Conservation (phyloP, 2,113 vertebrate genomes). For the Pogonocichla stellata region DNA sequence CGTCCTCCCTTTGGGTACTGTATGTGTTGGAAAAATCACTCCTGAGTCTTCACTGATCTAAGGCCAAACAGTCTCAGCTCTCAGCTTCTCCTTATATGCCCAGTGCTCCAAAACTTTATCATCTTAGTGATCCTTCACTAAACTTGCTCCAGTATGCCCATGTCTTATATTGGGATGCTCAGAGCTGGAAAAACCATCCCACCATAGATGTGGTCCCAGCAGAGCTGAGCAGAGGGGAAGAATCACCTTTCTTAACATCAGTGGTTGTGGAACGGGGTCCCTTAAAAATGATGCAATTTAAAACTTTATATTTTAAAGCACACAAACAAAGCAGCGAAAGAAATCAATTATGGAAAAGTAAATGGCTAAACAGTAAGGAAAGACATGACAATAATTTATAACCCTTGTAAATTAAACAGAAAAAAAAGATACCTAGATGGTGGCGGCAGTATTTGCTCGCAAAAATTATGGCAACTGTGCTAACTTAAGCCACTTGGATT, state of each 20-base stretch:
- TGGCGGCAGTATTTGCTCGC: not conserved
- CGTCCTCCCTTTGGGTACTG: not conserved
- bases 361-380: not conserved
- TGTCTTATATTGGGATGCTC: not conserved
- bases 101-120: not conserved
- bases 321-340: not conserved
- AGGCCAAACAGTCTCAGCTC: not conserved
- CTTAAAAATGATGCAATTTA: not conserved
- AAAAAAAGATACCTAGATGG: not conserved
- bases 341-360: not conserved
- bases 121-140: not conserved
- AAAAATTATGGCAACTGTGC: not conserved
- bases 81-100: not conserved
- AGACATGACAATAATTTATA: not conserved
- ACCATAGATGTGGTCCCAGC: not conserved
- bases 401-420: not conserved
- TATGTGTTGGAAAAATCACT: accelerated
- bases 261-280: not conserved
- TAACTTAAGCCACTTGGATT: not conserved
- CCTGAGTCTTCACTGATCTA: not conserved
- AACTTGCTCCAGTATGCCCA: not conserved
- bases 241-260: not conserved
- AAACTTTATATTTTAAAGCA: not conserved
- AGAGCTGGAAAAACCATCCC: not conserved
- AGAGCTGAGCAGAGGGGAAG: not conserved